Evolutionary conservation across 2,797 vertebrate species (phyloP), one percentile per base, ranked within the genome.

Genomic region (Octomys mimax): DNA sequence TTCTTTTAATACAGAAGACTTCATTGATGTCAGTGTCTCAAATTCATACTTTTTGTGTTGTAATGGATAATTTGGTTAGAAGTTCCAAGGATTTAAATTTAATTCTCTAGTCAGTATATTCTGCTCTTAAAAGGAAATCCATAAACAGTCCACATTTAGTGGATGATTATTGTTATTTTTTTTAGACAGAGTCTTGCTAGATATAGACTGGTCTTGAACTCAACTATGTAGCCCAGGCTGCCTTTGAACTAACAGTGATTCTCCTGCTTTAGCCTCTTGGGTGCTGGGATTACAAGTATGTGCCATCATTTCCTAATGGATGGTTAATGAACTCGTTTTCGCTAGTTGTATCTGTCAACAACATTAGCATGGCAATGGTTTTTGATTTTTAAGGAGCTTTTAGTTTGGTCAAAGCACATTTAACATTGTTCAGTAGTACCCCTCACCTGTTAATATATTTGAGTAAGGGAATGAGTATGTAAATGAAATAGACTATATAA

Each of bases 321-420:
- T 87, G 52, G 39, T 31, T 79, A 89, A 73, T 52, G 39, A 94
- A 52, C 42, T 89, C 52, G 49, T 6, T 28, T 70, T 68, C 46
- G 24, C 88, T 94, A 66, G 24, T 83, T 88, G 16, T 31, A 21
- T 80, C n/a, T 42, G 54, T 89, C 70, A 85, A 5, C 66, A 79
- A 4, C 16, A 33, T 71, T 70, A 82, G 49, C 8, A 33, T 39
- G 12, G 12, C 46, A 39, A 22, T 2, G 21, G 19, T 94, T 49
- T 87, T 83, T 81, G 83, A 81, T 28, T 93, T 93, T 92, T 24
- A 87, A 52, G 93, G n/a, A 91, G 31, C 66, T 92, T 1, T 46
- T 92, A n/a, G 33, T 90, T 86, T 87, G 42, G 5, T 70, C n/a
- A 92, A 49, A 88, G 80, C 39, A 9, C 83, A 64, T 62, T 91